Evolutionary conservation across 2,797 vertebrate genomes (phyloP).

Genomic region (Liasis olivaceus): DNA sequence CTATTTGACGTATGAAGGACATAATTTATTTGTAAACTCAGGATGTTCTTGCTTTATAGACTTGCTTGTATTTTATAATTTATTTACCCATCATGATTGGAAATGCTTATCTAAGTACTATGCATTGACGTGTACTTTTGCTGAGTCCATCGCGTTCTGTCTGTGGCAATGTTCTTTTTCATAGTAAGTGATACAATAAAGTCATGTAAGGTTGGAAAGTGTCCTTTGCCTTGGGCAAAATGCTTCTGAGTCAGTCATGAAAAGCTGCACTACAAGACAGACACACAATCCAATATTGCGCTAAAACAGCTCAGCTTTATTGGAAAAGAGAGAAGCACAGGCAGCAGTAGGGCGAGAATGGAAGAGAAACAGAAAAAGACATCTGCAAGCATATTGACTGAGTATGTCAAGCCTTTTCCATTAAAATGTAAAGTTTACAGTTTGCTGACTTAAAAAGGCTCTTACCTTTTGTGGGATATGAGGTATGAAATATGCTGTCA

Average conservation of each 20-base stretch:
- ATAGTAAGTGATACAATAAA: conserved; percentile 47
- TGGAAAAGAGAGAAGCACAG: conserved; percentile 29
- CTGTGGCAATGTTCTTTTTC: conserved; percentile 52
- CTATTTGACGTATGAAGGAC: conserved; percentile 70
- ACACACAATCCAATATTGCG: conserved; percentile 43
- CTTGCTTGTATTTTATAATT: conserved; percentile 76
- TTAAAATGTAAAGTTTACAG: conserved; percentile 74
- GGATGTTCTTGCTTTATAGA: conserved; percentile 73
- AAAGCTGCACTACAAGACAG: conserved; percentile 38
- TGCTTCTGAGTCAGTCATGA: conserved; percentile 39
- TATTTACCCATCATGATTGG: conserved; percentile 75
- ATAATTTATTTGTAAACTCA: conserved; percentile 76
- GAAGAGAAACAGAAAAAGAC: conserved; percentile 52
- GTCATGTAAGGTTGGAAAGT: conserved; percentile 24
- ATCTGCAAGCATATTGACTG: conserved; percentile 58
- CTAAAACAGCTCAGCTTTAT: conserved; percentile 61
- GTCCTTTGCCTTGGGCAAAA: conserved; percentile 41
- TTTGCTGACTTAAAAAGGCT: conserved; percentile 70
- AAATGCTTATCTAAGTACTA: conserved; percentile 73
- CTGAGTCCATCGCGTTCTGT: conserved; percentile 71
- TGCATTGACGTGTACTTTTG: conserved; percentile 74
- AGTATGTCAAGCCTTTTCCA: conserved; percentile 67
- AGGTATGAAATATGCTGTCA: conserved; percentile 77
- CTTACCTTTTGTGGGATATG: conserved; percentile 75
- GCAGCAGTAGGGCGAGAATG: conserved; percentile 49